Evolutionary conservation across 1,140 invertebrate species (phyloP).

Genomic region (Caenorhabditis brenneri): DNA sequence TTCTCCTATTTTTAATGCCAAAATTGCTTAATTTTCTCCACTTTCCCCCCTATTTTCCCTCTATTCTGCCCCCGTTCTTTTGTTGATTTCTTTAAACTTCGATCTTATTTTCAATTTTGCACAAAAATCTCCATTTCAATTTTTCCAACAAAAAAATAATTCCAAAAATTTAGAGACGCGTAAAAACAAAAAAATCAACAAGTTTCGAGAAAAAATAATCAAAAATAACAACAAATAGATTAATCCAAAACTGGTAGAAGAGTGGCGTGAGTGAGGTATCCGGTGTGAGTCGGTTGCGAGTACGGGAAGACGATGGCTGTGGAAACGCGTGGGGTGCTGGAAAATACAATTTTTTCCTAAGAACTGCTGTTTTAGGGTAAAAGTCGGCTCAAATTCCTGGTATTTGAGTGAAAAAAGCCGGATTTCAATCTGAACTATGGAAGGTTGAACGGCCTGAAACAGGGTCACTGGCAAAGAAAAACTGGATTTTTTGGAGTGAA

Average conservation of each 20-base stretch:
- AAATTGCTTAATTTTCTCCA: no score
- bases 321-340: not conserved
- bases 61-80: no score
- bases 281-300: slow-evolving; percentile 67
- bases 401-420: no score
- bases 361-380: not conserved
- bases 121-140: not conserved
- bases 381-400: no score
- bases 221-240: not conserved
- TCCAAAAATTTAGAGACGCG: not conserved
- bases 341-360: not conserved
- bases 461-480: no score
- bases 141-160: not conserved
- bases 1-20: no score
- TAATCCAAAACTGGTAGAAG: slow-evolving; percentile 55
- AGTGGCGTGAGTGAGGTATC: slow-evolving; percentile 67
- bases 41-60: no score
- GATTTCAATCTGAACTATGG: no score
- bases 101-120: no score
- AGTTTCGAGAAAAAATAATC: not conserved
- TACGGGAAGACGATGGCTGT: slow-evolving; percentile 59
- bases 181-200: not conserved
- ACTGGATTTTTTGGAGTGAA: no score
- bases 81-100: not conserved
- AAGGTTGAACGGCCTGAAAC: no score